Percentiles rank a stretch among this genome's conserved stretches.
Conservation (phyloP, 2,888 invertebrate genomes). For the Acleris laterana region DNA sequence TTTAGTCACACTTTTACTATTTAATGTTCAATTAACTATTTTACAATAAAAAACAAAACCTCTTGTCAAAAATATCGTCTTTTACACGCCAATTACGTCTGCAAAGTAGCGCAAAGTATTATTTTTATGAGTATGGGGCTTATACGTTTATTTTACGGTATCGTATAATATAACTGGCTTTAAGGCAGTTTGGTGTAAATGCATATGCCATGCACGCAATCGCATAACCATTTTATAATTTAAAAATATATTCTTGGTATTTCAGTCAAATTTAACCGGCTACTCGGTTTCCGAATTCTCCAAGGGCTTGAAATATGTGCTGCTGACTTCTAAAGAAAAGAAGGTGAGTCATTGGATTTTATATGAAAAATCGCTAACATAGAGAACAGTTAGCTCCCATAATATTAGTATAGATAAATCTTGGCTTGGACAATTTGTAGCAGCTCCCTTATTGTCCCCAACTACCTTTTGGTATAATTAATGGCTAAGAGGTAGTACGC, state of each 20-base stretch:
- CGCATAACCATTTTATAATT: no score
- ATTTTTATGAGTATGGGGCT: no score
- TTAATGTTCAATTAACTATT: no score
- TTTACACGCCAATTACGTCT: no score
- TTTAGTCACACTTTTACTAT: no score
- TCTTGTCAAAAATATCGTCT: no score
- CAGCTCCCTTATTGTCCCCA: constrained; percentile 17
- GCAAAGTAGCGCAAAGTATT: no score
- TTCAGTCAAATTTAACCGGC: constrained; percentile 61
- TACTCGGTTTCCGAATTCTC: constrained; percentile 63
- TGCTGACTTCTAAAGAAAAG: constrained; percentile 56
- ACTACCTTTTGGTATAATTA: constrained; percentile 25
- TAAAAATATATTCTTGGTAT: constrained; percentile 13
- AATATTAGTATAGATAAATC: constrained; percentile 15
- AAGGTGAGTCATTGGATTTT: constrained; percentile 57
- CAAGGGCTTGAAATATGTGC: constrained; percentile 62
- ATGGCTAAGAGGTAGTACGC: constrained; percentile 5
- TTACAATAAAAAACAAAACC: no score
- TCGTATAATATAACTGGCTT: no score
- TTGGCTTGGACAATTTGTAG: constrained; percentile 17
- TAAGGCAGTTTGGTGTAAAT: no score
- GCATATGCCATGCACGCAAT: no score
- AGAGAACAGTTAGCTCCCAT: constrained; percentile 12
- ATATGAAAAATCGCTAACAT: constrained; percentile 34
- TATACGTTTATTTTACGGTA: no score